Evolutionary conservation across 1,140 invertebrate genomes (phyloP).

Genomic region (Proales similis): DNA sequence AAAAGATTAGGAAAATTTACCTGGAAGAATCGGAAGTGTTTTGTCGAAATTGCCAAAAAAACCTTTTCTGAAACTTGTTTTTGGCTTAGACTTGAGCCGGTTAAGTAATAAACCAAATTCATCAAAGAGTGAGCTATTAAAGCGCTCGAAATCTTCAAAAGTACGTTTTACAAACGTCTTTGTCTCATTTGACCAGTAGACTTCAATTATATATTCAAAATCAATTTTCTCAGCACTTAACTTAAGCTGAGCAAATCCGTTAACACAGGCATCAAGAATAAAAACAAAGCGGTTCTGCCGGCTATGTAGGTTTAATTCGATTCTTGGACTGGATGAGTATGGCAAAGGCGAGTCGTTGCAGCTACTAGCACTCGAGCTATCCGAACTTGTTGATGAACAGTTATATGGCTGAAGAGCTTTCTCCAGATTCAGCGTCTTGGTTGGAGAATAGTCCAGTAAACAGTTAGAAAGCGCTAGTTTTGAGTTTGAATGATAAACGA

Average conservation of each 20-base stretch:
- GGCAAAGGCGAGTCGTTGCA: no score
- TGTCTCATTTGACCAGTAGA: slow-evolving; percentile 26
- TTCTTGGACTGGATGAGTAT: no score
- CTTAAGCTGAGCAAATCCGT: slow-evolving; percentile 23
- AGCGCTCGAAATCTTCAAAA: slow-evolving; percentile 17
- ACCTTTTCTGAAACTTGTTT: background rate
- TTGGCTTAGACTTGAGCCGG: background rate
- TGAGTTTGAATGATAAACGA: no score
- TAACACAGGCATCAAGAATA: slow-evolving; percentile 27
- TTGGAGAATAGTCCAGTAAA: no score
- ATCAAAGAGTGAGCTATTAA: background rate
- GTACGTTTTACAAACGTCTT: slow-evolving; percentile 30
- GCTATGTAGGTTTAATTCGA: no score
- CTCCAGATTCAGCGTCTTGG: no score
- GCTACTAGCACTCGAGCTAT: no score
- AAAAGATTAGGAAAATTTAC: no score
- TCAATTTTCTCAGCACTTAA: slow-evolving; percentile 17
- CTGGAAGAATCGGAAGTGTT: background rate
- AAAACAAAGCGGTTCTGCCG: slow-evolving; percentile 21
- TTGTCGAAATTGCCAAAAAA: background rate
- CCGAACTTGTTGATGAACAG: no score
- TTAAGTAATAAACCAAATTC: background rate
- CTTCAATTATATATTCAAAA: slow-evolving; percentile 28
- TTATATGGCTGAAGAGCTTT: no score
- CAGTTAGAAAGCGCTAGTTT: no score